Base-by-base conservation (phyloP, 2,797 vertebrate genomes). In the Acrossocheilus wenchowensis region DNA sequence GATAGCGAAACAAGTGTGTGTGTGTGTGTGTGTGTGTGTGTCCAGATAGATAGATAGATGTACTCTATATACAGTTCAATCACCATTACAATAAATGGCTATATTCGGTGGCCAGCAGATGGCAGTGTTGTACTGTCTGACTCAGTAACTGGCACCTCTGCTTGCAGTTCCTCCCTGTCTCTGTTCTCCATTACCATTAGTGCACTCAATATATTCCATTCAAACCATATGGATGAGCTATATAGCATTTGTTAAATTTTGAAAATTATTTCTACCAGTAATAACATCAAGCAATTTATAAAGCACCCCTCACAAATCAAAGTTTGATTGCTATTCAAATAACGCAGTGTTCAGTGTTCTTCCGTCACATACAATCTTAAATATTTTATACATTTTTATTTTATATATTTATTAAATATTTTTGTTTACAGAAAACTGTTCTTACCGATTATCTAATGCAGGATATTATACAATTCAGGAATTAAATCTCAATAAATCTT, bases 51-150 rank as follows among this genome's bases (percentile, higher is more conserved):
- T 11, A n/a, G 14, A n/a, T 0, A 11, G 3, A 60, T 60, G 7
- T 30, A 30, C 1, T 30, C 1, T 57, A 3, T 57, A 57, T 9
- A 23, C 10, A 23, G 21, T 57, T 23, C 3, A 23, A 23, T 57
- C 2, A 6, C 21, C 8, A 21, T 57, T 21, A 26, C 19, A 5
- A 62, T 4, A 14, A 12, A 62, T 26, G 23, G 23, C 57, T 62
- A 11, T 73, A 54, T 7, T 3, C 14, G 1, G 3, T n/a, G 41
- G 26, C 75, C 87, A 83, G 72, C 75, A 81, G 87, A 85, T 39
- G 11, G 19, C 83, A 85, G 80, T 90, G 85, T 90, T 86, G 85
- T 64, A 5, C 87, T 83, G 68, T 68, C 62, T 23, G 23, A 75
- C 17, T 41, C 19, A 4, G 7, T n/a, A 3, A 19, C 4, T 5